Base-by-base conservation (phyloP, 2,113 vertebrate species). In the Lynx canadensis region DNA sequence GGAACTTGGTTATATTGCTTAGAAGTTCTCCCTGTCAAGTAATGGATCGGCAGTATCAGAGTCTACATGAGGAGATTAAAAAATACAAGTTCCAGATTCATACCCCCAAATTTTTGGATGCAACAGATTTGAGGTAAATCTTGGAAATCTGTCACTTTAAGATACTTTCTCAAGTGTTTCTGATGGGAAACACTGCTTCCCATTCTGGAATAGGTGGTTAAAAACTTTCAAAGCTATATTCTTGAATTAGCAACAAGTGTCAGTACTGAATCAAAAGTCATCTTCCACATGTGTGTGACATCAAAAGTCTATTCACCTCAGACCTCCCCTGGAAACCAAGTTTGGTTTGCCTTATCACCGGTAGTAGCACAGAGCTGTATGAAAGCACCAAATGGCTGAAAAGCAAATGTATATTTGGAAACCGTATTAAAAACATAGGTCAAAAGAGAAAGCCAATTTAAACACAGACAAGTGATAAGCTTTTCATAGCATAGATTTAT, bases 101-200 rank as follows among this genome's bases (percentile, higher is more conserved):
- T 27, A 74, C 1, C 1, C n/a, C 16, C 8, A 71, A 83, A 86
- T n/a, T 65, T 94, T 81, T 78, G 14, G 14, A 80, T 41, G 15
- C 29, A 91, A 21, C 14, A 73, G 21, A 16, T 79, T 85, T 96
- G 85, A 89, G 33, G 38, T 71, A 81, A 50, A 25, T 4, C 38
- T 95, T 89, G 50, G 76, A 88, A 81, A 50, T 55, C 25, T 83
- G 65, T 93, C 65, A 82, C 36, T 89, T 83, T 48, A 91, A 89
- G 79, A 36, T 5, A 31, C n/a, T 87, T 55, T 81, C 33, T 31
- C 36, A 63, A 74, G 33, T 38, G 79, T 83, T 89, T 89, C 68
- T 74, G 16, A 63, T 90, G 48, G 68, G 78, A 92, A 94, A n/a
- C 63, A 55, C 60, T 69, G 81, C 57, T 33, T 93, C 21, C 9